These are phyloP conservation scores for Ceraclea dissimilis DNA, from an alignment of 2,888 invertebrate genomes.

Conservation along the genomic window DNA sequence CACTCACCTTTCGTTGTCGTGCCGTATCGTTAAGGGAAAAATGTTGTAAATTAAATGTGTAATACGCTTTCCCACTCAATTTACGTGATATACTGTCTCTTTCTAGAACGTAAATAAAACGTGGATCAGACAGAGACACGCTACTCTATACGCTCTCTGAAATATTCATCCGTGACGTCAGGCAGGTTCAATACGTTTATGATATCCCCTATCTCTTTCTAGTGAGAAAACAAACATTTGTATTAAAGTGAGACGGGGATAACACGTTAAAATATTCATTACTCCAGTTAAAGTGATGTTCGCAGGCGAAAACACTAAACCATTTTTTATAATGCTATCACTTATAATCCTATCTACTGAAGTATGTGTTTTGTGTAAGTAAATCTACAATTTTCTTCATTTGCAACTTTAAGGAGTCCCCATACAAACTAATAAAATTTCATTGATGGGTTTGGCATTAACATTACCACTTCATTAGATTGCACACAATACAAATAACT, in stretches of 20 bases:
- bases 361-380: too few species aligned
- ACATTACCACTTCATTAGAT: too few species aligned
- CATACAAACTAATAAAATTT: too few species aligned
- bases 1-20: neutral
- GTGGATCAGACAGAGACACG: neutral
- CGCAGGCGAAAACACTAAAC: neutral
- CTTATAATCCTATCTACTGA: too few species aligned
- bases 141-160: constrained; percentile 8
- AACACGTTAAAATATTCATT: constrained; percentile 23
- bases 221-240: neutral
- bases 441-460: too few species aligned
- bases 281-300: neutral
- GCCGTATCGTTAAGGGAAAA: neutral
- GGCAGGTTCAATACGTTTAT: constrained; percentile 20
- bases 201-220: constrained; percentile 13
- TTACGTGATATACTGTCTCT: constrained; percentile 6
- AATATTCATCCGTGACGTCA: constrained; percentile 23
- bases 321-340: neutral
- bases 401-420: too few species aligned
- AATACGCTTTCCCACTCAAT: constrained; percentile 9
- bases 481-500: too few species aligned
- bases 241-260: constrained; percentile 15
- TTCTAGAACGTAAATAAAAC: neutral
- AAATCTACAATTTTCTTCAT: too few species aligned
- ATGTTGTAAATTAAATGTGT: too few species aligned